Conservation (phyloP, 2,888 invertebrate species). For the Electrophaes corylata region DNA sequence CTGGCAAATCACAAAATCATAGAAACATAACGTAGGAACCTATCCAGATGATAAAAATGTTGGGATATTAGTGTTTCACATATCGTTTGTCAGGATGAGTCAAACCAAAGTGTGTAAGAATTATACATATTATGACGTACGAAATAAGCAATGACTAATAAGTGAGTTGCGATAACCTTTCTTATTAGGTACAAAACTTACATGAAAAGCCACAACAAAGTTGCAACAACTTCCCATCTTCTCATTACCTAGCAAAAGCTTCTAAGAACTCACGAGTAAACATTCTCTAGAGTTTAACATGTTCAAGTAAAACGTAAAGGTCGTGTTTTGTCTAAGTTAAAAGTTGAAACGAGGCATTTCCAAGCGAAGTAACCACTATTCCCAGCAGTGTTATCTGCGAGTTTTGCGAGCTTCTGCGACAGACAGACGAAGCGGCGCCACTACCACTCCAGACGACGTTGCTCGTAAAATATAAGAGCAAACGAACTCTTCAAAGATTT, state of each 20-base stretch:
- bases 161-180: background rate
- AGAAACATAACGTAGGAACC: background rate
- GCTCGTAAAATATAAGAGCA: constrained; percentile 60
- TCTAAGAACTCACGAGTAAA: constrained; percentile 11
- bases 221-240: background rate
- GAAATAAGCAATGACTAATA: background rate
- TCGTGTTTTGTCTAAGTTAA: constrained; percentile 21
- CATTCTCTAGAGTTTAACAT: constrained; percentile 31
- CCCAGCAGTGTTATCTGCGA: constrained; percentile 46
- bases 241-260: constrained; percentile 20
- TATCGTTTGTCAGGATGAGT: too few relatives aligned
- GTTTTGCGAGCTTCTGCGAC: constrained; percentile 33
- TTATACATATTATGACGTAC: background rate
- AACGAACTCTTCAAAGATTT: constrained; percentile 43
- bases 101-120: too few relatives aligned
- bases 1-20: constrained; percentile 16
- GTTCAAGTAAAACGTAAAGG: constrained; percentile 24
- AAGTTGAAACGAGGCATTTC: constrained; percentile 44
- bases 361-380: constrained; percentile 44
- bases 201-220: background rate
- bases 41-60: background rate
- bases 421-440: constrained; percentile 66
- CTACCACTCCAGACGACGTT: constrained; percentile 54
- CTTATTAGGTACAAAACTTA: background rate
- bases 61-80: too few relatives aligned